These are phyloP conservation scores for Ditula angustiorana DNA, from an alignment of 2,888 invertebrate species.

Conservation along the genomic window DNA sequence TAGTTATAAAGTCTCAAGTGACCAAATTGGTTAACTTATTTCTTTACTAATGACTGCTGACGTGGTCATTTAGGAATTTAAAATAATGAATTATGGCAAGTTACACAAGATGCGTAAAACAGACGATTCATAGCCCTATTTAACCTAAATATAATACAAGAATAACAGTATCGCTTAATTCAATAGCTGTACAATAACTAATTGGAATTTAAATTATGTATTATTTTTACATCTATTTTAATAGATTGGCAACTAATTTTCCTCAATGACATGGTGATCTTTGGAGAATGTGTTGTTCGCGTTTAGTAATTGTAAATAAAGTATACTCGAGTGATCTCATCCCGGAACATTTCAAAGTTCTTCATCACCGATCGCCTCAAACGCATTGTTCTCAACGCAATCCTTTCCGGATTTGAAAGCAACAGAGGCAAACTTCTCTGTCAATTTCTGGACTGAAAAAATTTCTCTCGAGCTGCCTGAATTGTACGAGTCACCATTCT, in stretches of 20 bases:
- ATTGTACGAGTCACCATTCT: constrained; percentile 85
- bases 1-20: too few species aligned
- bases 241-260: constrained; percentile 67
- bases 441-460: constrained; percentile 91
- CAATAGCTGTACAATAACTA: constrained; percentile 29
- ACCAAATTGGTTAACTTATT: too few species aligned
- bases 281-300: constrained; percentile 53
- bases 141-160: constrained; percentile 21
- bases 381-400: constrained; percentile 95
- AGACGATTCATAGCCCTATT: constrained; percentile 26
- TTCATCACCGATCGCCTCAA: constrained; percentile 98
- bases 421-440: constrained; percentile 89
- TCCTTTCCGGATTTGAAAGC: constrained; percentile 89
- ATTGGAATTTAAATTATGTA: constrained; percentile 47
- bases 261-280: constrained; percentile 53
- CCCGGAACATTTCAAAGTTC: constrained; percentile 87
- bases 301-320: constrained; percentile 19
- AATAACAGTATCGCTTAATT: constrained; percentile 26
- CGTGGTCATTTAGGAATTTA: not conserved
- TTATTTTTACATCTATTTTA: constrained; percentile 56
- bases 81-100: constrained; percentile 7
- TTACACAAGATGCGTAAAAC: not conserved
- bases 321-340: constrained; percentile 8
- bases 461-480: constrained; percentile 86
- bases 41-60: too few species aligned